phyloP scores from a whole-genome alignment of 2,113 vertebrate genomes.

The Haemorhous mexicanus region DNA sequence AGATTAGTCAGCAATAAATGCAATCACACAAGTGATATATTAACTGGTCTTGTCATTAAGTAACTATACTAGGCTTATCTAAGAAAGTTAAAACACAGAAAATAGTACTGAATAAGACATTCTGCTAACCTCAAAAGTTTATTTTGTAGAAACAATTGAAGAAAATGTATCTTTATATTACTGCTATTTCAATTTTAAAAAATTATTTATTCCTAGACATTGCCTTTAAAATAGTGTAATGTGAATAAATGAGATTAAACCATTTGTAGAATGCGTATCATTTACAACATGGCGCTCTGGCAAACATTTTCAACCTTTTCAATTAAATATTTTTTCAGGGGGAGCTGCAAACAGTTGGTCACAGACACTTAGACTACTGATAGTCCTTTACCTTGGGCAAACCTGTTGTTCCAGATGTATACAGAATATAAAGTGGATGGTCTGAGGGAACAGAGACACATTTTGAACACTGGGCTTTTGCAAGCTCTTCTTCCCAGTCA shows the following conservation, averaged over 20 bases:
- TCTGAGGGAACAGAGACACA: constrained; percentile 85
- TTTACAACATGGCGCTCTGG: not conserved
- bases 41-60: not conserved
- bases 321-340: not conserved
- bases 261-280: not conserved
- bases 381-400: constrained; percentile 85
- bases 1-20: not conserved
- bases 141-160: not conserved
- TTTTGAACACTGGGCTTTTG: constrained; percentile 76
- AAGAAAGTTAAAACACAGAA: not conserved
- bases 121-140: not conserved
- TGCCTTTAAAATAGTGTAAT: not conserved
- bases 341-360: not conserved
- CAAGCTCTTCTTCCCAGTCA: constrained; percentile 93
- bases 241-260: not conserved
- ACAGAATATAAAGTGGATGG: constrained; percentile 93
- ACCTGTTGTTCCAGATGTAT: constrained; percentile 96
- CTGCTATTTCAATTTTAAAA: not conserved
- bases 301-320: not conserved
- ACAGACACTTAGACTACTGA: not conserved
- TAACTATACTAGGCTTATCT: not conserved
- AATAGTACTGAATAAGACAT: not conserved
- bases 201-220: not conserved
- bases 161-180: not conserved
- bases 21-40: not conserved